phyloP scores from a whole-genome alignment of 1,140 invertebrate species.

The Drosophila sp. region DNA sequence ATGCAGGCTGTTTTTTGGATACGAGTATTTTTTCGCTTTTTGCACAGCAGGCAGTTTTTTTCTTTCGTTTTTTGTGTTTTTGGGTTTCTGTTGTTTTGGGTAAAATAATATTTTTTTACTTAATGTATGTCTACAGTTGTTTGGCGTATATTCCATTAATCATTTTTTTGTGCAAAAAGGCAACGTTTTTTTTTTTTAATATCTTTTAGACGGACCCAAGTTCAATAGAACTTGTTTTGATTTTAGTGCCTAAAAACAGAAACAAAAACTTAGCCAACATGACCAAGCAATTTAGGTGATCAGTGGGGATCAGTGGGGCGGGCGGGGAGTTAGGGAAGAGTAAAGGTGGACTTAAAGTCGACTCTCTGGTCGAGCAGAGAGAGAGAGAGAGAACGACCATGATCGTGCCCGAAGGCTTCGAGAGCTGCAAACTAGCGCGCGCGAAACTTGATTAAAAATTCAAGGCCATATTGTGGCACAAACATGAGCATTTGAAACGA shows the following conservation, averaged over 20 bases:
- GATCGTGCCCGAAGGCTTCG: slow-evolving; percentile 14
- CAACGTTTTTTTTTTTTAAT: not conserved
- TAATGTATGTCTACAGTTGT: slow-evolving; percentile 12
- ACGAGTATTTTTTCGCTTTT: slow-evolving; percentile 27
- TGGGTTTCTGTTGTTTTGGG: slow-evolving; percentile 32
- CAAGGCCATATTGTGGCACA: slow-evolving; percentile 77
- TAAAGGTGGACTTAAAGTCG: slow-evolving; percentile 42
- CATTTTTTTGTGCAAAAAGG: slow-evolving; percentile 16
- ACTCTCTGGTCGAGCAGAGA: not conserved
- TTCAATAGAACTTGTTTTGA: slow-evolving; percentile 77
- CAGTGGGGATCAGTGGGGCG: not conserved
- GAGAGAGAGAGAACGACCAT: slow-evolving; percentile 10
- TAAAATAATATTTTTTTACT: slow-evolving; percentile 59
- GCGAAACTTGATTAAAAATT: slow-evolving; percentile 81
- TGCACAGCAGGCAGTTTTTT: slow-evolving; percentile 35
- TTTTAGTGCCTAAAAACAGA: slow-evolving; percentile 61
- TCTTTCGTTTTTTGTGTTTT: slow-evolving; percentile 30
- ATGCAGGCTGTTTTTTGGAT: slow-evolving; percentile 8
- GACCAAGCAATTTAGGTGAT: slow-evolving; percentile 39
- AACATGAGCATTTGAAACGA: slow-evolving; percentile 57
- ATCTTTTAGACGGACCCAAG: slow-evolving; percentile 44
- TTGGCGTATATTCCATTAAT: slow-evolving; percentile 18
- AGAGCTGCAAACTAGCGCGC: slow-evolving; percentile 44
- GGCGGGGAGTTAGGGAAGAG: not conserved
- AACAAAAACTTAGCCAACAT: slow-evolving; percentile 46